phyloP scores from a whole-genome alignment of 2,888 invertebrate species.

The Lasioglossum marginatum region DNA sequence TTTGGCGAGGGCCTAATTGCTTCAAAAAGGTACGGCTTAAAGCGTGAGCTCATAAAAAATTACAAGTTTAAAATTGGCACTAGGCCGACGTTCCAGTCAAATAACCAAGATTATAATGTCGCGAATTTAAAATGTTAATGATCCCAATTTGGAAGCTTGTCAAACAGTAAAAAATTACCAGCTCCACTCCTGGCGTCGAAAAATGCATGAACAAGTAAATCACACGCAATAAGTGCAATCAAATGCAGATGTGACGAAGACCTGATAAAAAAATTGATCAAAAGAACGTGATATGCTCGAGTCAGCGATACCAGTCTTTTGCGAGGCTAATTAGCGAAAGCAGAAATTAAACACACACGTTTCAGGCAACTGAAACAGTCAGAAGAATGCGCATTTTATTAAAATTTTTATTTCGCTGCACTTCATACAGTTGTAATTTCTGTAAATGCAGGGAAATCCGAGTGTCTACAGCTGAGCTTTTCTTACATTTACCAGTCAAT shows the following conservation, averaged over 20 bases:
- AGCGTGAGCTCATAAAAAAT: not conserved
- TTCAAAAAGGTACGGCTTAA: not conserved
- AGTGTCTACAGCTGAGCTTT: not conserved
- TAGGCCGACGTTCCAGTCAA: not conserved
- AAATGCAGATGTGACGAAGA: not conserved
- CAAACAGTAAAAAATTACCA: not conserved
- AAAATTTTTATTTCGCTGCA: not conserved
- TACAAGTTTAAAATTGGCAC: slow-evolving; percentile 2
- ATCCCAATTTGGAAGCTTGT: slow-evolving; percentile 4
- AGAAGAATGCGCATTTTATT: not conserved
- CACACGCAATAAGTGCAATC: not conserved
- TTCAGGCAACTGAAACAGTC: too few relatives aligned
- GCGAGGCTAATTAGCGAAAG: not conserved
- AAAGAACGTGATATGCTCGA: not conserved
- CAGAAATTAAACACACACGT: not conserved
- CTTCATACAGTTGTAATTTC: not conserved
- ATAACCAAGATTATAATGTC: not conserved
- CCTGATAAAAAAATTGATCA: not conserved
- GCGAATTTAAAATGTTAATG: not conserved
- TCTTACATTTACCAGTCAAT: not conserved
- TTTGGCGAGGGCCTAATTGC: not conserved
- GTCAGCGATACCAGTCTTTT: not conserved
- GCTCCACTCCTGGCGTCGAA: not conserved
- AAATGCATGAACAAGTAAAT: not conserved
- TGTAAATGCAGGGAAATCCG: not conserved